Evolutionary conservation across 2,888 invertebrate genomes (phyloP), one percentile per base, ranked within the genome.

Genomic region (Agrochola circellaris): DNA sequence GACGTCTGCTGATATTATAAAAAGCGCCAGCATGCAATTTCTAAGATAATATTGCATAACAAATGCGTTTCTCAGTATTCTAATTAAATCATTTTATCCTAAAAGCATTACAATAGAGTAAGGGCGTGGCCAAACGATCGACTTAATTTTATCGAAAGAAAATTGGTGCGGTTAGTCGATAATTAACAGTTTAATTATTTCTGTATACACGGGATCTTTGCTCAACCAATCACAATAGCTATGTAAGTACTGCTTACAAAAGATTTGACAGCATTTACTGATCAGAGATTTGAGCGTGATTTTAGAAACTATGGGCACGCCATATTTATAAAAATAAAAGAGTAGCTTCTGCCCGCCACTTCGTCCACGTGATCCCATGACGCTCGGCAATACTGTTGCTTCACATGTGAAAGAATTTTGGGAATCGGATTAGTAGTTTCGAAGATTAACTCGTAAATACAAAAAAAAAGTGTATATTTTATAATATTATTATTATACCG

Each of bases 1-100:
- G 20, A 65, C 56, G 23, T 58, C 56, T 71, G 8, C 5, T 56
- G 17, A 15, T 23, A 48, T 7, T 9, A 71, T 68, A 62, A 67
- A 71, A 54, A 70, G 15, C 7, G 13, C 48, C n/a, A 15, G 8
- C 73, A 71, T 15, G 73, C 70, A 48, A 71, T 83, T 85, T 78
- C 76, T 68, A 34, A 73, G 76, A 66, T 51, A 73, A 15, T 11
- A 76, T 75, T 68, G 51, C n/a, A 65, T 61, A 67, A 60, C 74
- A 58, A 61, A 68, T 34, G 13, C 23, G 13, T 51, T 74, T 74
- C 74, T 71, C 0, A 17, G 67, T 45, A 83, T 73, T 73, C 34
- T 48, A 82, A 67, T 64, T 83, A 71, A 83, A 65, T 74, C 8
- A 72, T 68, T 73, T 74, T 62, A 82, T 79, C 79, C 34, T 51